A percentile compares a stretch with the other conserved stretches of the same genome.
Conservation (phyloP, 35 echinoderm and acorn worm genomes). For the Anneissia japonica region DNA sequence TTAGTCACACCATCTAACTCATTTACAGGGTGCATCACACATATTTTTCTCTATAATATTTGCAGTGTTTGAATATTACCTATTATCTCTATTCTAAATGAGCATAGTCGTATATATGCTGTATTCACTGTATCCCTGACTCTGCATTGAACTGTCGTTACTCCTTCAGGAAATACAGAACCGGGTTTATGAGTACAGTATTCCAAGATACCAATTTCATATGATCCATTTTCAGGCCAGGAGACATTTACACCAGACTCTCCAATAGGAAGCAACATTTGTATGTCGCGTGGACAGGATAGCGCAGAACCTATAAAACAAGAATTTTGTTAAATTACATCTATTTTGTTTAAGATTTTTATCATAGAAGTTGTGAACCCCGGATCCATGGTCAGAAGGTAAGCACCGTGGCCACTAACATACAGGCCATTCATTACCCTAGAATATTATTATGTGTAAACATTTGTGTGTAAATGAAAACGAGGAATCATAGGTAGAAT, state of each 20-base stretch:
- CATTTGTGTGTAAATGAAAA: no score
- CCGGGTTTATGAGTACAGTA: background rate
- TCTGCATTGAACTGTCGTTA: background rate
- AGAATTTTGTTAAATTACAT: no score
- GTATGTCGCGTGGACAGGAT: background rate
- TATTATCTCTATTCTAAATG: background rate
- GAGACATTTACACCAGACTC: background rate
- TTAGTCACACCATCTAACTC: no score
- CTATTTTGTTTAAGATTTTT: no score
- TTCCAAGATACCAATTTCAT: background rate
- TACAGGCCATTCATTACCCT: no score
- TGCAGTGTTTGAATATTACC: background rate
- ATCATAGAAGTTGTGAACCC: no score
- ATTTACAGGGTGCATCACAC: no score
- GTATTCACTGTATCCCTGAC: background rate
- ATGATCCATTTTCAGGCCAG: background rate
- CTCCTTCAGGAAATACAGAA: background rate
- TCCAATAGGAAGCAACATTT: background rate
- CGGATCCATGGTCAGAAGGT: no score
- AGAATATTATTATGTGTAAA: no score
- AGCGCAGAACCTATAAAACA: background rate
- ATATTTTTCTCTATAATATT: no score
- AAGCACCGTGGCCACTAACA: no score
- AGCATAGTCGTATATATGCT: background rate
- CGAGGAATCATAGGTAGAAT: no score